Evolutionary conservation across 2,888 invertebrate genomes (phyloP).

Genomic region (Trachelus stipa): DNA sequence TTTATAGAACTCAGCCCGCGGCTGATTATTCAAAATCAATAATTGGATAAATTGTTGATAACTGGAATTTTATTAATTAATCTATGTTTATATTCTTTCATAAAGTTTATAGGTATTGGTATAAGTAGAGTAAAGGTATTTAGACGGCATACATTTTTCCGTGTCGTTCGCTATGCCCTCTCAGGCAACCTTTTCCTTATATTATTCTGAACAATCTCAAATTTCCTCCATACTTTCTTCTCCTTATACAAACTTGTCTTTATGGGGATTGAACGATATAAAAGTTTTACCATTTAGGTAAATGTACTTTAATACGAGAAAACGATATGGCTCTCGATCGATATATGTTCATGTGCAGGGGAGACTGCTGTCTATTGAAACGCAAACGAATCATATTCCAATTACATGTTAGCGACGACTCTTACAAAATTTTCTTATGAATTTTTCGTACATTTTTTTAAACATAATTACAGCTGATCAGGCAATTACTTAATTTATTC

Average conservation of each 20-base stretch:
- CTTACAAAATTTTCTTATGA: too few relatives aligned
- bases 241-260: not conserved
- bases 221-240: not conserved
- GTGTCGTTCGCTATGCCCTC: too few relatives aligned
- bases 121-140: not conserved
- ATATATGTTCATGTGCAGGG: too few relatives aligned
- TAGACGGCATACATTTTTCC: too few relatives aligned
- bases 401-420: too few relatives aligned
- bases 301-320: slow-evolving; percentile 55
- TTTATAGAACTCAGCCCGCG: not conserved
- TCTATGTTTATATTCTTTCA: not conserved
- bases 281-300: slow-evolving; percentile 41
- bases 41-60: not conserved
- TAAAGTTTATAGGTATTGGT: not conserved
- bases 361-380: too few relatives aligned
- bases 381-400: too few relatives aligned
- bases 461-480: too few relatives aligned
- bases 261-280: slow-evolving; percentile 12
- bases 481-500: too few relatives aligned
- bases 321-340: slow-evolving; percentile 44
- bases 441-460: too few relatives aligned
- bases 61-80: not conserved
- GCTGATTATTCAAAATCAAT: not conserved
- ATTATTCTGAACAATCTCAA: not conserved
- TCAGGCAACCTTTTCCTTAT: not conserved